Evolutionary conservation across 2,888 invertebrate species (phyloP).

Genomic region (Argyresthia goedartella): DNA sequence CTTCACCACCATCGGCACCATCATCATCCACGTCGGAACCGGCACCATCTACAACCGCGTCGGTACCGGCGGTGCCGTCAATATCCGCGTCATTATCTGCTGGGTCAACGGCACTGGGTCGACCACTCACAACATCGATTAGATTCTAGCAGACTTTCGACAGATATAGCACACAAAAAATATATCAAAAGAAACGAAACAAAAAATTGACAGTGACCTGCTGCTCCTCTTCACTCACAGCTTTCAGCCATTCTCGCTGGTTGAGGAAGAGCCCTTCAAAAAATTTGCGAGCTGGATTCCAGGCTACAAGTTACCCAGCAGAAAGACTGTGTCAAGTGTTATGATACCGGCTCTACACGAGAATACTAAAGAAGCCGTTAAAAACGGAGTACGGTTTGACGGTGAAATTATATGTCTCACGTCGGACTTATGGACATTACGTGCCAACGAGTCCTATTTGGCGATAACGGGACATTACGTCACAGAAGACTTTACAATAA

Average conservation of each 20-base stretch:
- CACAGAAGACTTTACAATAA: constrained; percentile 3
- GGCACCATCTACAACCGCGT: no score
- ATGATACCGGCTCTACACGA: constrained; percentile 9
- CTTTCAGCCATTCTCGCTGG: background rate
- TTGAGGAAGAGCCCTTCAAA: background rate
- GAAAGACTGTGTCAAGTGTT: constrained; percentile 11
- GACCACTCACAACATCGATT: no score
- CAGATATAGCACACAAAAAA: no score
- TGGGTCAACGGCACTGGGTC: no score
- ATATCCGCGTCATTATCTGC: no score
- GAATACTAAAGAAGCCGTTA: background rate
- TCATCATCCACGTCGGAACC: no score
- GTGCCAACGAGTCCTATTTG: constrained; percentile 8
- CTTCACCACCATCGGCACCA: no score
- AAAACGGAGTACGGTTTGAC: constrained; percentile 9
- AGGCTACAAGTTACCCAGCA: constrained; percentile 8
- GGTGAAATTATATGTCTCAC: constrained; percentile 11
- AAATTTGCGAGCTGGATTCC: constrained; percentile 8
- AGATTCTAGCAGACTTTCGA: no score
- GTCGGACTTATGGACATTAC: constrained; percentile 15
- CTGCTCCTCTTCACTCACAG: background rate
- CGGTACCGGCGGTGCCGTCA: no score
- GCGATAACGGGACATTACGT: constrained; percentile 5
- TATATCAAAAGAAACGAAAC: no score
- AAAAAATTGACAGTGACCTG: background rate